These are phyloP conservation scores for Ditula angustiorana DNA, from an alignment of 2,888 invertebrate species.

Conservation along the genomic window DNA sequence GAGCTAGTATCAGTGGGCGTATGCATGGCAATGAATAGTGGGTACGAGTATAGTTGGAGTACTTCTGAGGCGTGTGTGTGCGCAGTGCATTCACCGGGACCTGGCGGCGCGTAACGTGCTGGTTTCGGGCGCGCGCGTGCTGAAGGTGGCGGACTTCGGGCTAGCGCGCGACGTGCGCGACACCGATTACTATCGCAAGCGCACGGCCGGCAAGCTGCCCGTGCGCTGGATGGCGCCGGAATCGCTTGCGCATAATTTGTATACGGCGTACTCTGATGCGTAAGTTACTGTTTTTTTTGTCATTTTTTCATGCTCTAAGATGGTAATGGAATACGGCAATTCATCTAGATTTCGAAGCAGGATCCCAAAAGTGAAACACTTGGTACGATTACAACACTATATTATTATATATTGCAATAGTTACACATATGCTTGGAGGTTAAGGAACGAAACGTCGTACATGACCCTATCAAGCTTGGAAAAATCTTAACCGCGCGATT, in stretches of 20 bases:
- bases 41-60: too few relatives aligned
- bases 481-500: too few relatives aligned
- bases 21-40: too few relatives aligned
- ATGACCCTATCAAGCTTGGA: too few relatives aligned
- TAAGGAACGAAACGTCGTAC: too few relatives aligned
- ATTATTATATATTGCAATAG: too few relatives aligned
- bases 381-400: too few relatives aligned
- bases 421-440: too few relatives aligned
- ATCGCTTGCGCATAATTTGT: constrained; percentile 97
- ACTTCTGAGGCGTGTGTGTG: neutral
- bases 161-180: constrained; percentile 97
- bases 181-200: constrained; percentile 98
- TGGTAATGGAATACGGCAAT: too few relatives aligned
- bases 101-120: constrained; percentile 98
- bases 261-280: constrained; percentile 96
- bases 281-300: constrained; percentile 83
- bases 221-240: constrained; percentile 99
- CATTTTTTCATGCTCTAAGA: neutral
- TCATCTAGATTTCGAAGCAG: too few relatives aligned
- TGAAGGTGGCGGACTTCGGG: constrained; percentile 99
- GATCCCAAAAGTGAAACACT: too few relatives aligned
- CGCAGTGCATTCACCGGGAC: constrained; percentile 97
- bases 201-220: constrained; percentile 97
- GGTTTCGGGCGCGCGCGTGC: constrained; percentile 95
- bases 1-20: too few relatives aligned